Evolutionary conservation across 2,888 invertebrate species (phyloP), one percentile per base, ranked within the genome.

Genomic region (Hemithea aestivaria): DNA sequence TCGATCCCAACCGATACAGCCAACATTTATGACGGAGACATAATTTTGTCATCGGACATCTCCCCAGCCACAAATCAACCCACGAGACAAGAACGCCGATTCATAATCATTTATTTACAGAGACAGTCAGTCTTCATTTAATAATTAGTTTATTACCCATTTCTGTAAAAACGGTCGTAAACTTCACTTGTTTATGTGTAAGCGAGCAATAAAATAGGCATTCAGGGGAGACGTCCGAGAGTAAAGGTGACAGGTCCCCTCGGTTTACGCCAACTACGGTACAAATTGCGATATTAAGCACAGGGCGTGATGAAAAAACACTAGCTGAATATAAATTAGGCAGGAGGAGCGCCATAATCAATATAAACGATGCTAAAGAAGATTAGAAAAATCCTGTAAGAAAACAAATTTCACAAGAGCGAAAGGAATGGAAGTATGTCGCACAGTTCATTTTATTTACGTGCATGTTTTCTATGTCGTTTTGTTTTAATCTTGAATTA

Each of bases 281-380:
- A 84, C 87, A 83, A 85, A 85, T 83, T 79, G 85, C 82, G 80
- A 85, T 85, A 85, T 87, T 84, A 84, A 85, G 79, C 83, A 83
- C 85, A 70, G 72, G 74, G 77, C 81, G 85, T 87, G 87, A 87
- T 87, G 87, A 87, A 87, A 87, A 87, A 87, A 87, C 87, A 83
- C 87, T 79, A 79, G 77, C 84, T 82, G 87, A 87, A 87, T 87
- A 87, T 87, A 87, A 87, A 87, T 87, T 83, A 87, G 87, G 83
- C 71, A 65, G 72, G 76, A 77, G 76, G 69, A 73, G 71, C 81
- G 78, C 84, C 79, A 87, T 87, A 88, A 88, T 88, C 88, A 87
- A 87, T 87, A 88, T 87, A 88, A 88, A 88, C 83, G 88, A 88
- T 87, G 80, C 80, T 79, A 77, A 79, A 74, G 81, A 79, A 85